A percentile compares a stretch with the other conserved stretches of the same genome.
phyloP scores from a whole-genome alignment of 2,888 invertebrate genomes.

The Melanostoma mellinum region DNA sequence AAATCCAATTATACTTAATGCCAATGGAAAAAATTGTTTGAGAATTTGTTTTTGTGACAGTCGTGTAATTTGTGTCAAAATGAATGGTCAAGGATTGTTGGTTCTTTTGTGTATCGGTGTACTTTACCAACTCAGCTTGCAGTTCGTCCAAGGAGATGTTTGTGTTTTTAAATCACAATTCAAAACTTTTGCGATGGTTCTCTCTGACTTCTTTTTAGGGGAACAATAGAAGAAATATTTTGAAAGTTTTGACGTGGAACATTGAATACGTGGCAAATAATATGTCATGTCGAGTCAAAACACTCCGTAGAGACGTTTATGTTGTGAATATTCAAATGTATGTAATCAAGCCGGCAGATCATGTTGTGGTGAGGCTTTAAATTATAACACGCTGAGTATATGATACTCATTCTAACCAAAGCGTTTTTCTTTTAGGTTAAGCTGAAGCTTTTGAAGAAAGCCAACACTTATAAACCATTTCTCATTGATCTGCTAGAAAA shows the following conservation, averaged over 20 bases:
- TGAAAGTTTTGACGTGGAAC: background rate
- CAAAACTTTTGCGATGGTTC: background rate
- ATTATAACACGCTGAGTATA: too few relatives aligned
- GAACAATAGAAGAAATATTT: background rate
- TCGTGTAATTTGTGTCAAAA: too few relatives aligned
- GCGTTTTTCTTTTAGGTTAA: background rate
- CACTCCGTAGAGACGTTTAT: background rate
- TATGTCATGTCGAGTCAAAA: background rate
- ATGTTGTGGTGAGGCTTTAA: background rate
- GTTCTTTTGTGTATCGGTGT: too few relatives aligned
- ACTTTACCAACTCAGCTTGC: too few relatives aligned
- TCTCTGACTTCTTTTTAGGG: background rate
- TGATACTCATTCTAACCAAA: too few relatives aligned
- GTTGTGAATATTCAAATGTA: background rate
- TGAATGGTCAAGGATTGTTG: too few relatives aligned
- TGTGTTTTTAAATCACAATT: background rate
- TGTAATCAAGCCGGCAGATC: background rate
- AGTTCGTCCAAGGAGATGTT: background rate
- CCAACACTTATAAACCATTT: conserved; percentile 1
- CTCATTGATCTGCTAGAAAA: background rate
- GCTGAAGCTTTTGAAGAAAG: background rate
- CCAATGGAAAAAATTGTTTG: too few relatives aligned
- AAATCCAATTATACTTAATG: too few relatives aligned
- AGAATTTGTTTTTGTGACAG: too few relatives aligned
- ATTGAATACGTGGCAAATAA: background rate